Base-by-base conservation (phyloP, 2,797 vertebrate genomes). In the Tauraco hartlaubi region DNA sequence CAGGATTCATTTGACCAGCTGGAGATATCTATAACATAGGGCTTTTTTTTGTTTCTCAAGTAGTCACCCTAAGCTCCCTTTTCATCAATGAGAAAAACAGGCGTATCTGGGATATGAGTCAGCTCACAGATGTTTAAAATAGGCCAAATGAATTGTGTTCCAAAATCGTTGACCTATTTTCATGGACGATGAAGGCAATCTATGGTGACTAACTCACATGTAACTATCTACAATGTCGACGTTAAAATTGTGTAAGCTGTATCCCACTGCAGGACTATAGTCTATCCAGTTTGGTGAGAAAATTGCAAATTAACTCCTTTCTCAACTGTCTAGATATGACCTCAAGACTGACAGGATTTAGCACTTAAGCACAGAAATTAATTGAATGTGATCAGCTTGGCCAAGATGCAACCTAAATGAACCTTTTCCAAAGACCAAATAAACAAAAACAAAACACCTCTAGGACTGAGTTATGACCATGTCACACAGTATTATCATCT, bases 111-210 rank as follows among this genome's bases (percentile, higher is more conserved):
- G 49, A 56, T 87, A 43, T 63, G 48, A 94, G 68, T 92, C 78
- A 91, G 14, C 68, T 76, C 56, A 82, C 26, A 83, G 68, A 33
- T 2, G 3, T 71, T 73, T 92, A 74, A 93, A 88, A 64, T 31
- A 88, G 61, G 29, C 16, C 56, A 86, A 52, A 84, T 46, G 15
- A 84, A 61, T n/a, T 39, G 12, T 41, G 19, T 80, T 92, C 41
- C 64, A 74, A 90, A 88, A 49, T 16, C 67, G 29, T 20, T 90
- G 58, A 72, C 56, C 92, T 91, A 52, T 80, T 91, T 91, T 85
- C 54, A 44, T 6, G 35, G 37, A 12, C 0, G 0, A 51, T 44
- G 29, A 80, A 66, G 39, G n/a, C 17, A 72, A 58, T 43, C 55
- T 92, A 2, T 20, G 22, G 14, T 91, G 51, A 64, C 54, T 54